phyloP scores from a whole-genome alignment of 2,797 vertebrate genomes.

The Sparus aurata region DNA sequence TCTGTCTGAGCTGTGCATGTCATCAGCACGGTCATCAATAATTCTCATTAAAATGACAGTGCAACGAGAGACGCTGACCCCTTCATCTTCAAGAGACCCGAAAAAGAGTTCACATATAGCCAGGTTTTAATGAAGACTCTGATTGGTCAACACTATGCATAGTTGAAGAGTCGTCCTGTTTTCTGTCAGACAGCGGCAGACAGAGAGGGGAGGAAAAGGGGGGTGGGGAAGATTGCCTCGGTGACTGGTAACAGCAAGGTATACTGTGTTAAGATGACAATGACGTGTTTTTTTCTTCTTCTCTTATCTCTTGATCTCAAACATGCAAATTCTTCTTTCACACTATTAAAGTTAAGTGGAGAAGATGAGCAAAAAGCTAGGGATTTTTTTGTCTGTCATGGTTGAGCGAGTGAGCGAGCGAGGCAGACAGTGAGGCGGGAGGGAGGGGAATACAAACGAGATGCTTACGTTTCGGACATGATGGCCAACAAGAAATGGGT shows the following conservation, averaged over 20 bases:
- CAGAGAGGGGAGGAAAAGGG: not conserved
- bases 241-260: constrained; percentile 39
- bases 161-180: constrained; percentile 26
- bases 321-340: constrained; percentile 75
- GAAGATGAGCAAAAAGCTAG: constrained; percentile 64
- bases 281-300: constrained; percentile 11
- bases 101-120: constrained; percentile 11
- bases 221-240: constrained; percentile 16
- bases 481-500: constrained; percentile 69
- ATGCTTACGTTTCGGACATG: constrained; percentile 69
- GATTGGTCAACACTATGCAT: constrained; percentile 23
- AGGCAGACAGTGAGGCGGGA: constrained; percentile 44
- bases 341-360: constrained; percentile 72
- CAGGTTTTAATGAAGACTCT: constrained; percentile 37
- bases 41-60: constrained; percentile 36
- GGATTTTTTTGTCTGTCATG: constrained; percentile 69
- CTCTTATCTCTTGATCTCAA: constrained; percentile 68
- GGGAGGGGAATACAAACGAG: constrained; percentile 72
- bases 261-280: constrained; percentile 47
- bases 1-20: not conserved
- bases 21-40: constrained; percentile 15
- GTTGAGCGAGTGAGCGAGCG: constrained; percentile 54
- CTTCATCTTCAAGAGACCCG: constrained; percentile 9
- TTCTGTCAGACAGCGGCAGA: constrained; percentile 27
- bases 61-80: not conserved